Evolutionary conservation across 1,140 invertebrate genomes (phyloP), one percentile per base, ranked within the genome.

Genomic region (Rhysida immarginata): DNA sequence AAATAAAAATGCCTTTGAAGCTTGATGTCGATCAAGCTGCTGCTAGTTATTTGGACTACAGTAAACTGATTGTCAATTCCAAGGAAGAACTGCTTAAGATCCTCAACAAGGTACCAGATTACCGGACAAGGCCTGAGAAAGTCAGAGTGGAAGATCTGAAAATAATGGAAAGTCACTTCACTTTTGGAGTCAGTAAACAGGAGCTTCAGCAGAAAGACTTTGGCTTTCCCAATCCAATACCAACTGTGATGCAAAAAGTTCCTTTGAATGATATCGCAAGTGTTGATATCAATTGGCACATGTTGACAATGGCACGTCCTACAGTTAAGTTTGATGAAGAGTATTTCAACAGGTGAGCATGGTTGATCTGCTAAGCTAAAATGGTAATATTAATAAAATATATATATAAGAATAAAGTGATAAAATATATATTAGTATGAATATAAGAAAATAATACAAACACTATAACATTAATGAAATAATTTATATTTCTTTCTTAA

Each of bases 201-300:
- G 54, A 27, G 54, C 55, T 13, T 56, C 59, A 49, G 61, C 56
- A 13, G 55, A 56, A 58, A 25, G 55, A 27, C 26, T 45, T 13
- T 25, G 42, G 45, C 53, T 72, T 65, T 66, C 80, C 82, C 54
- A 80, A 92, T 72, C 88, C 88, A 0, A 73, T 88, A 53, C 87
- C 88, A 2, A 71, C 77, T 0, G 84, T 87, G 67, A 92, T 93
- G 88, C 76, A 77, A 61, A 74, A 74, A 23, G 74, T 88, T 20
- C 80, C 81, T 63, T 73, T 92, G 43, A 79, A 83, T 54, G 87
- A 92, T 63, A 70, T 93, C 26, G 84, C 84, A 58, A 73, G 80
- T 16, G 85, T 92, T 1, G 79, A 85, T n/a, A 94, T 94, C 53
- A 85, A 90, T 63, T 94, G 89, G 89, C 79, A 82, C 67, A 94